These are phyloP conservation scores for Lordiphosa andalusiaca DNA, from an alignment of 2,888 invertebrate genomes.

Conservation along the genomic window DNA sequence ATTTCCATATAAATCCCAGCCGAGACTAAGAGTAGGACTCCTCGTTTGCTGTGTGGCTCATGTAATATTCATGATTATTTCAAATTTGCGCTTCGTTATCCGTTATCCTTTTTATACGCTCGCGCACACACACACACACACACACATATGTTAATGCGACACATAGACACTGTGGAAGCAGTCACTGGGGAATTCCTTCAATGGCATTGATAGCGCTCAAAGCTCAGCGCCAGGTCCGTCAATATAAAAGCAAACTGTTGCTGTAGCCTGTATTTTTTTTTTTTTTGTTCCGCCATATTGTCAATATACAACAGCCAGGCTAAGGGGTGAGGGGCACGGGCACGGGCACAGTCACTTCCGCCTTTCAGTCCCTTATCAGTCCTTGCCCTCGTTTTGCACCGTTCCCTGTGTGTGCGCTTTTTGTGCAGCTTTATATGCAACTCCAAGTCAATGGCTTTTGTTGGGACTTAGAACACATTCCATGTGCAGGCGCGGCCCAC, in stretches of 20 bases:
- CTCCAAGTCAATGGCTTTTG: conserved; percentile 48
- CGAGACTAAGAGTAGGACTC: conserved; percentile 28
- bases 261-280: conserved; percentile 19
- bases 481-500: conserved; percentile 18
- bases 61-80: conserved; percentile 76
- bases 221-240: conserved; percentile 35
- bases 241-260: conserved; percentile 55
- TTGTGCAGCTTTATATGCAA: conserved; percentile 57
- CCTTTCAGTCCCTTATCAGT: conserved; percentile 61
- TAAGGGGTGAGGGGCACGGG: conserved; percentile 2
- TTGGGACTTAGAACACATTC: conserved; percentile 24
- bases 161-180: conserved; percentile 10
- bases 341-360: conserved; percentile 47
- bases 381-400: conserved; percentile 49
- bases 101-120: conserved; percentile 64
- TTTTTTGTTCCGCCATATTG: conserved; percentile 46
- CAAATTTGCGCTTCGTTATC: conserved; percentile 75
- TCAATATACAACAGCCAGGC: conserved; percentile 28
- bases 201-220: conserved; percentile 62
- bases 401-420: conserved; percentile 56
- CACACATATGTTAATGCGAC: conserved; percentile 16
- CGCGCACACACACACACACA: conserved; percentile 21
- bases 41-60: conserved; percentile 68
- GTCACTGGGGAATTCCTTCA: conserved; percentile 57
- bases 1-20: conserved; percentile 60